phyloP scores from a whole-genome alignment of 2,888 invertebrate species.

The Prenolepis imparis region DNA sequence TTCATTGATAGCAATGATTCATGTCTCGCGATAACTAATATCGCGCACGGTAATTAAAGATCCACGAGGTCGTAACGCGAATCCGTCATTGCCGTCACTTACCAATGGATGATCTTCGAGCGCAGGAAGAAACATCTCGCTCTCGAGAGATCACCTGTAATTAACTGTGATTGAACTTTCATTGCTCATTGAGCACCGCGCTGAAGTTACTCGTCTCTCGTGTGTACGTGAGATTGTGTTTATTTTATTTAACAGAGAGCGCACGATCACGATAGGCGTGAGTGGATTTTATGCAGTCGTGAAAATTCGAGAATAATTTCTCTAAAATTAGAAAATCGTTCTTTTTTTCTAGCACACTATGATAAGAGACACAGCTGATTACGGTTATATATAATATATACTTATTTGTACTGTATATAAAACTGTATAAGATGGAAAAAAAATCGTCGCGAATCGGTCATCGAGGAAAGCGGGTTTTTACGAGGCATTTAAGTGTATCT shows the following conservation, averaged over 20 bases:
- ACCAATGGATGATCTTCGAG: slow-evolving; percentile 48
- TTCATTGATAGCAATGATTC: slow-evolving; percentile 65
- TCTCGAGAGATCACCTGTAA: slow-evolving; percentile 52
- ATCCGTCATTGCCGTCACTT: slow-evolving; percentile 67
- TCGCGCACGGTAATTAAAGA: slow-evolving; percentile 60
- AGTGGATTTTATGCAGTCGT: not conserved
- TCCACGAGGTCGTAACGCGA: slow-evolving; percentile 63
- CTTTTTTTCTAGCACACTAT: slow-evolving; percentile 2
- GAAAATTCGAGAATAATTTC: not conserved
- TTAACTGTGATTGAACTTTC: slow-evolving; percentile 69
- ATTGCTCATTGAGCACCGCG: slow-evolving; percentile 58
- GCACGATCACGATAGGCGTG: not conserved
- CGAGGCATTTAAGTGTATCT: slow-evolving; percentile 37
- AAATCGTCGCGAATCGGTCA: not conserved
- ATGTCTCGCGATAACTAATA: slow-evolving; percentile 54
- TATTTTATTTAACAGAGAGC: slow-evolving; percentile 38
- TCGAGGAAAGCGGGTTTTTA: slow-evolving; percentile 33
- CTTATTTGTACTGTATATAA: not conserved
- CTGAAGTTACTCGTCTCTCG: slow-evolving; percentile 56
- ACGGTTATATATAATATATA: not conserved
- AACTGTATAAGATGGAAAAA: not conserved
- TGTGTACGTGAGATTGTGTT: slow-evolving; percentile 54
- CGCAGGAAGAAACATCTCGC: slow-evolving; percentile 52
- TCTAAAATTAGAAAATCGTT: not conserved
- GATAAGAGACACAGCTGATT: slow-evolving; percentile 9